These are phyloP conservation scores for Diadegma fenestrale DNA, from an alignment of 2,888 invertebrate species.

Conservation along the genomic window DNA sequence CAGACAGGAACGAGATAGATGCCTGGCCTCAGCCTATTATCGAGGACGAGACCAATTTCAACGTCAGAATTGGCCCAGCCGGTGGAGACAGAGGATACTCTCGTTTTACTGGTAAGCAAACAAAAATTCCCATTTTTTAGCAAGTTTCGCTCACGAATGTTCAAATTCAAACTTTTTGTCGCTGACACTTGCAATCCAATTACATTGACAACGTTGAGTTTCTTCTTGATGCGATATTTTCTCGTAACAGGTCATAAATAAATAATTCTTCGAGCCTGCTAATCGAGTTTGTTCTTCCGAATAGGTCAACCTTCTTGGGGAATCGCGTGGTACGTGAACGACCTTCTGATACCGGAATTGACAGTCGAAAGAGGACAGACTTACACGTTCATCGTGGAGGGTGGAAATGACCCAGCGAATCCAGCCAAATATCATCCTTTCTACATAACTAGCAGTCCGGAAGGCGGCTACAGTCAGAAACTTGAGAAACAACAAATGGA, in stretches of 20 bases:
- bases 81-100: slow-evolving; percentile 93
- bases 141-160: neutral
- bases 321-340: slow-evolving; percentile 97
- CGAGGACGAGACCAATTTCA: slow-evolving; percentile 88
- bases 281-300: neutral
- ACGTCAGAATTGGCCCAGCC: slow-evolving; percentile 93
- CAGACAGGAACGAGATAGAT: slow-evolving; percentile 86
- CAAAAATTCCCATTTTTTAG: neutral
- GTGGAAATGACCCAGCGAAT: slow-evolving; percentile 92
- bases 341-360: slow-evolving; percentile 94
- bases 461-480: slow-evolving; percentile 95
- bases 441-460: slow-evolving; percentile 94
- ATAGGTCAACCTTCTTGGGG: slow-evolving; percentile 93
- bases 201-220: too few relatives aligned
- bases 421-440: slow-evolving; percentile 96
- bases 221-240: too few relatives aligned
- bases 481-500: slow-evolving; percentile 89
- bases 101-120: slow-evolving; percentile 89
- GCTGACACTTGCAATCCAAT: too few relatives aligned
- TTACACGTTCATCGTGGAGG: slow-evolving; percentile 94
- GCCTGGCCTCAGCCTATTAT: slow-evolving; percentile 91
- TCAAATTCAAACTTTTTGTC: neutral
- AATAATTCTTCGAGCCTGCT: too few relatives aligned
- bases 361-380: slow-evolving; percentile 94
- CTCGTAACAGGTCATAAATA: too few relatives aligned